phyloP scores from a whole-genome alignment of 1,140 invertebrate species.

The Hydropsyche tenuis region DNA sequence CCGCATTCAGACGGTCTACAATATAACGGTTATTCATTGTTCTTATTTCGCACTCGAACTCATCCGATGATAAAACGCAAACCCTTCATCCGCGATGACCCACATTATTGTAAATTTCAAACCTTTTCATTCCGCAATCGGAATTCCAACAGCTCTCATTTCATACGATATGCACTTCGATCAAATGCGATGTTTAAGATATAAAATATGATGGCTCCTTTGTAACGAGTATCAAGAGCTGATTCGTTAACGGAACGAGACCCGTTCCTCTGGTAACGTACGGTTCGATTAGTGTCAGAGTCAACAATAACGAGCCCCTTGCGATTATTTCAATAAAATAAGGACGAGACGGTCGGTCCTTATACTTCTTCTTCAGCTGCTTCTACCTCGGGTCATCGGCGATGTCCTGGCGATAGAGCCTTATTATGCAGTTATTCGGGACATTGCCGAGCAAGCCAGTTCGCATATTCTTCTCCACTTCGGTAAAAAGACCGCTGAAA shows the following conservation, averaged over 20 bases:
- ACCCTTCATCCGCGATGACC: too few species aligned
- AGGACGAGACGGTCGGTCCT: constrained; percentile 28
- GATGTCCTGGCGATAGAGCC: constrained; percentile 41
- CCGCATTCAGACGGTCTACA: too few species aligned
- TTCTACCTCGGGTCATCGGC: constrained; percentile 33
- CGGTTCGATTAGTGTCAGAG: constrained; percentile 13
- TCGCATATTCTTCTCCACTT: neutral
- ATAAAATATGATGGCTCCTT: too few species aligned
- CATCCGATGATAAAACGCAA: too few species aligned
- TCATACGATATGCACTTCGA: too few species aligned
- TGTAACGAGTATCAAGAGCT: too few species aligned
- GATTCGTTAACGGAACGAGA: neutral
- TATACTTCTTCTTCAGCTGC: neutral
- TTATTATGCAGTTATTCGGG: constrained; percentile 46
- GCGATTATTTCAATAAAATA: constrained; percentile 44
- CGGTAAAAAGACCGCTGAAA: neutral
- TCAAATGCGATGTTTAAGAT: too few species aligned
- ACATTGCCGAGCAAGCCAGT: neutral
- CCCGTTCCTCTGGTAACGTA: neutral
- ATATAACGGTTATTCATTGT: too few species aligned
- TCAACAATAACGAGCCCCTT: neutral
- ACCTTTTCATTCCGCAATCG: too few species aligned
- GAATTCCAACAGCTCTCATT: too few species aligned
- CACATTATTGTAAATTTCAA: too few species aligned
- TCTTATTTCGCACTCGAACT: too few species aligned